Conservation (phyloP, 2,797 vertebrate genomes). For the Pipistrellus pygmaeus region DNA sequence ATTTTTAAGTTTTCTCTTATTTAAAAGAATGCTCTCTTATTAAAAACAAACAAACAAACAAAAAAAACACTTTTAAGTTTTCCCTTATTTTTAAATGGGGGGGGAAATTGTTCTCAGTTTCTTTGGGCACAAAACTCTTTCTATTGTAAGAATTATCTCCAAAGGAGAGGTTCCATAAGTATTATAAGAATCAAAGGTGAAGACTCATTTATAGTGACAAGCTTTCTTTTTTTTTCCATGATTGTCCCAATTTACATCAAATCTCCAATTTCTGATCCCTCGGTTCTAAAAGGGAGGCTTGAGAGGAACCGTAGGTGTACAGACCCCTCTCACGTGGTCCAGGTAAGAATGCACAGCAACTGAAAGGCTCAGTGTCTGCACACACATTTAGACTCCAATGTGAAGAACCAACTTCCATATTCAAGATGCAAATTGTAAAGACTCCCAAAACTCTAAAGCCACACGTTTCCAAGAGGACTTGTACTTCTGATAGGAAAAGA, state of each 20-base stretch:
- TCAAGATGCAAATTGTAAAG: conserved; percentile 44
- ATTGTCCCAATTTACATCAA: neutral
- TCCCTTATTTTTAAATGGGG: neutral
- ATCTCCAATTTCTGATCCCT: neutral
- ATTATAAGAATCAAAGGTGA: conserved; percentile 36
- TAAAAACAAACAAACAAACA: neutral
- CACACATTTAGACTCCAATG: neutral
- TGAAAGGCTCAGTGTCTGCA: neutral
- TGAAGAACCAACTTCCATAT: neutral
- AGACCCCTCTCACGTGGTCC: neutral
- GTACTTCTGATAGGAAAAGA: neutral
- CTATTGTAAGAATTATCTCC: conserved; percentile 12
- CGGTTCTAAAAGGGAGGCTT: neutral
- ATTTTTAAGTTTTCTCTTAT: neutral
- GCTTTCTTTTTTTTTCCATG: neutral
- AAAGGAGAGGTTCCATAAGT: neutral
- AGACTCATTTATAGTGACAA: neutral
- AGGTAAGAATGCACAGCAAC: neutral
- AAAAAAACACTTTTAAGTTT: neutral
- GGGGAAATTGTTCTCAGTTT: neutral
- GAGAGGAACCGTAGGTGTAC: neutral
- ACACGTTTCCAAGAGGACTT: conserved; percentile 41
- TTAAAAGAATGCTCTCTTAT: neutral
- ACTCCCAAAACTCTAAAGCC: conserved; percentile 38
- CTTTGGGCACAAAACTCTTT: neutral